These are phyloP conservation scores for Paratilapia polleni DNA, from an alignment of 2,113 vertebrate genomes.

Conservation along the genomic window DNA sequence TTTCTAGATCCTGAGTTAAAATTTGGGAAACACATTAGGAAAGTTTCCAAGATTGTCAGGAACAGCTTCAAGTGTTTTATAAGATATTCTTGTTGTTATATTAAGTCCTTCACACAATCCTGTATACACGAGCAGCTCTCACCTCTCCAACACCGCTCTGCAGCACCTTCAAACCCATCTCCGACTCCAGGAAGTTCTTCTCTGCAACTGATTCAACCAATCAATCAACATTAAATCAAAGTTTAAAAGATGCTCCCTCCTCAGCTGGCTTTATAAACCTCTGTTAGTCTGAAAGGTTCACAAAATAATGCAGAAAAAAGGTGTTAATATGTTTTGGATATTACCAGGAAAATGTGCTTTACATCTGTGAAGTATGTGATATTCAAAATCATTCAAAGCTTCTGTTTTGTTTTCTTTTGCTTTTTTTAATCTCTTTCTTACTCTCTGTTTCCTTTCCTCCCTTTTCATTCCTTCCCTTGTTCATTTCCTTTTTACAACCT, in stretches of 20 bases:
- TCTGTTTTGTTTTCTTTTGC: rapidly evolving
- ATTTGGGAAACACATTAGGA: too few relatives aligned
- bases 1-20: too few relatives aligned
- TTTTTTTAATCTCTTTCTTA: not conserved
- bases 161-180: slow-evolving; percentile 88
- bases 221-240: not conserved
- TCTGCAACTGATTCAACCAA: slow-evolving; percentile 77
- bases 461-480: not conserved
- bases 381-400: not conserved
- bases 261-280: not conserved
- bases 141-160: slow-evolving; percentile 91
- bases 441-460: not conserved
- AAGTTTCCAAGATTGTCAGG: too few relatives aligned
- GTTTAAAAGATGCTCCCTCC: not conserved
- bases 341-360: not conserved
- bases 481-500: not conserved
- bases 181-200: slow-evolving; percentile 86
- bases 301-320: not conserved
- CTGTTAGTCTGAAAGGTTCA: not conserved
- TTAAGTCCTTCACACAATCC: too few relatives aligned
- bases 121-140: not conserved
- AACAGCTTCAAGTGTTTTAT: too few relatives aligned
- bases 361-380: not conserved
- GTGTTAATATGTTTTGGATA: not conserved
- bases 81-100: too few relatives aligned